A percentile compares a stretch with the other conserved stretches of the same genome.
phyloP scores from a whole-genome alignment of 2,113 vertebrate species.

The western clawed frog (Xenopus tropicalis) region UCB_Xtro_10.0 CM004443.2:68961501-68962000 shows the following conservation, averaged over 20 bases:
- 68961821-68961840: constrained; percentile 12
- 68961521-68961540: neutral
- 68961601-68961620: neutral
- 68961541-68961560: neutral
- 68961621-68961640: no score
- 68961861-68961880: constrained; percentile 27
- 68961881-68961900: neutral
- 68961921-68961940: neutral
- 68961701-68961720: no score
- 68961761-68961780: neutral
- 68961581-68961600: neutral
- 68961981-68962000: neutral
- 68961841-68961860: constrained; percentile 49
- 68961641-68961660: no score
- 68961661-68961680: no score
- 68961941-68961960: neutral
- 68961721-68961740: no score
- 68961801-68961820: neutral
- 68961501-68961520: neutral
- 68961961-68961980: neutral
- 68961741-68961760: neutral
- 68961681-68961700: no score
- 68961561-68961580: neutral
- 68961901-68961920: neutral
- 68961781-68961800: neutral